Evolutionary conservation across 1,140 invertebrate species (phyloP).

Genomic region (Neodiprion lecontei): DNA sequence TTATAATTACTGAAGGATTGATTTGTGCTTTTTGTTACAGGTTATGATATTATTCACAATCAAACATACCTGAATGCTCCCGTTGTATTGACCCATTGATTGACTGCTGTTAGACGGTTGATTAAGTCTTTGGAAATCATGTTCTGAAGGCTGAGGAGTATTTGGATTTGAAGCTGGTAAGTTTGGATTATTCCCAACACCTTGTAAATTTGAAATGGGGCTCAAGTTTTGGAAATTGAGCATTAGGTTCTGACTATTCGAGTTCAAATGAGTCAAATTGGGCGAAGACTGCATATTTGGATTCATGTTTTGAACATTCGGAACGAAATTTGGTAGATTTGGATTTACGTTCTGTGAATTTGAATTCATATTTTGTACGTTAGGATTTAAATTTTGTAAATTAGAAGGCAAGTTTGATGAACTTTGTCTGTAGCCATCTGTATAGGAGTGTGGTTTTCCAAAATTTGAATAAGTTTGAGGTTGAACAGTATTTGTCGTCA

Average conservation of each 20-base stretch:
- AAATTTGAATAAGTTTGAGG: conserved; percentile 47
- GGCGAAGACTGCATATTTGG: conserved; percentile 62
- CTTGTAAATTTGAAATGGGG: conserved; percentile 55
- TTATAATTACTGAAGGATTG: neutral
- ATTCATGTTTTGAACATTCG: conserved; percentile 60
- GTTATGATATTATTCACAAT: conserved; percentile 9
- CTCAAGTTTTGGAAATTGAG: conserved; percentile 62
- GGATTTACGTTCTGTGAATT: conserved; percentile 61
- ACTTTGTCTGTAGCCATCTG: conserved; percentile 55
- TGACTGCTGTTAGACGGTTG: conserved; percentile 37
- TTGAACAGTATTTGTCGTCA: conserved; percentile 48
- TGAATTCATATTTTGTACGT: conserved; percentile 55
- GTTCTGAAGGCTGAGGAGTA: conserved; percentile 47
- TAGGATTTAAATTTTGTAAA: conserved; percentile 42
- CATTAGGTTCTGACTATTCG: conserved; percentile 54
- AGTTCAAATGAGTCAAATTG: conserved; percentile 49
- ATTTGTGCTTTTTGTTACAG: too few relatives aligned
- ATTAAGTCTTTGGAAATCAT: conserved; percentile 55
- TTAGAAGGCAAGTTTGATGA: conserved; percentile 36
- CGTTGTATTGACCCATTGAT: conserved; percentile 52
- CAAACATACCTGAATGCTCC: conserved; percentile 47
- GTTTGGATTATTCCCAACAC: conserved; percentile 12
- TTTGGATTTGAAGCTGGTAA: conserved; percentile 43
- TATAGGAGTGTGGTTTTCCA: conserved; percentile 49
- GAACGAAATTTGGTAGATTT: conserved; percentile 54